A percentile compares a stretch with the other conserved stretches of the same genome.
phyloP scores from a whole-genome alignment of 2,888 invertebrate species.

The Apantesis nais region DNA sequence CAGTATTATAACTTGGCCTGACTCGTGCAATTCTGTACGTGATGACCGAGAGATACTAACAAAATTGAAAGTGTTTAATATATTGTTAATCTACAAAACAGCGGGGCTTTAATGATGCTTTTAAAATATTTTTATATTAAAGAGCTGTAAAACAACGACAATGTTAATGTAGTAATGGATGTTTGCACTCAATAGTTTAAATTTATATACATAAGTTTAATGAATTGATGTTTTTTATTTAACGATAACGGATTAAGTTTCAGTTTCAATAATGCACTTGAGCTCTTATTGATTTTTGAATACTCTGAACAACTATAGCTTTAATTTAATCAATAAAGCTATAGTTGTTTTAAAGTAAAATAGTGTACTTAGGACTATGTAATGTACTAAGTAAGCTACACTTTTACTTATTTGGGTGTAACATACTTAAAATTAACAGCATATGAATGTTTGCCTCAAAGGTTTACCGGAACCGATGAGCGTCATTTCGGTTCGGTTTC shows the following conservation, averaged over 20 bases:
- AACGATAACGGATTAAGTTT: not conserved
- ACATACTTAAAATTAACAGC: not conserved
- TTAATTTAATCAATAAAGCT: no score
- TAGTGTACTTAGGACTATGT: no score
- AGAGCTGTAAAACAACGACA: not conserved
- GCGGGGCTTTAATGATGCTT: not conserved
- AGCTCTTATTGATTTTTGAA: not conserved
- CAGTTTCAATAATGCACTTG: not conserved
- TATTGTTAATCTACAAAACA: slow-evolving; percentile 15
- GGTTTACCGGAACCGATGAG: not conserved
- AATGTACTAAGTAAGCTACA: no score
- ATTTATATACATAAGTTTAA: no score
- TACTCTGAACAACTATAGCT: not conserved
- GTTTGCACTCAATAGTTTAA: not conserved
- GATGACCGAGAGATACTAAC: slow-evolving; percentile 50
- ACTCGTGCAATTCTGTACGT: slow-evolving; percentile 57
- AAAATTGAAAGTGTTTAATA: slow-evolving; percentile 55
- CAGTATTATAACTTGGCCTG: slow-evolving; percentile 59
- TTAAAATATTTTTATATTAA: not conserved
- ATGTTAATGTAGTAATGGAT: not conserved
- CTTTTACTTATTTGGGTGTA: no score
- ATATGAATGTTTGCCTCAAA: not conserved
- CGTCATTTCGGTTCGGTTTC: slow-evolving; percentile 1
- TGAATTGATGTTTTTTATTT: not conserved
- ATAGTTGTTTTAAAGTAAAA: no score